Percentiles rank a stretch among this genome's conserved stretches.
Conservation (phyloP, 2,888 invertebrate genomes). For the Metacarcinus magister region DNA sequence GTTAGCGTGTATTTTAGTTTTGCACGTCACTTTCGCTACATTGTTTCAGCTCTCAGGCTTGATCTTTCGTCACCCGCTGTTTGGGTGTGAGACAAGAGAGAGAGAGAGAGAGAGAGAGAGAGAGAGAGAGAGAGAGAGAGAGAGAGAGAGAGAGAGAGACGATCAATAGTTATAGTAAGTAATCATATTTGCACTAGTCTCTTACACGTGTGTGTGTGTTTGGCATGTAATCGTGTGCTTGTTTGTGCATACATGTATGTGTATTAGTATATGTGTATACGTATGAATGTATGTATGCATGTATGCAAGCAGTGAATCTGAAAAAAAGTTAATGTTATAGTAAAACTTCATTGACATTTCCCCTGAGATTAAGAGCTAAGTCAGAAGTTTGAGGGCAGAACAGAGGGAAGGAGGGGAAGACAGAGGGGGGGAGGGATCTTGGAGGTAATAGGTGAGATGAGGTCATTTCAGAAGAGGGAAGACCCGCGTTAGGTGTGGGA, state of each 20-base stretch:
- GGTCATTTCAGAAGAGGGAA: neutral
- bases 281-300: neutral
- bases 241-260: neutral
- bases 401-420: neutral
- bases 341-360: neutral
- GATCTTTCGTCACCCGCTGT: neutral
- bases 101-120: slow-evolving; percentile 46
- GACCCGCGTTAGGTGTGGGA: neutral
- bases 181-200: neutral
- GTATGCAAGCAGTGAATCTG: neutral
- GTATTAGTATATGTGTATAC: neutral
- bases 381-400: neutral
- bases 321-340: neutral
- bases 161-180: neutral
- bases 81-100: slow-evolving; percentile 9
- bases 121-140: slow-evolving; percentile 19
- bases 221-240: neutral
- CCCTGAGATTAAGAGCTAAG: neutral
- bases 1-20: neutral
- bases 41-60: neutral
- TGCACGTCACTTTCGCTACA: neutral
- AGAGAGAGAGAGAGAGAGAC: slow-evolving; percentile 22
- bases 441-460: neutral
- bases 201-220: neutral
- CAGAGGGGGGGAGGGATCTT: neutral